A percentile compares a stretch with the other conserved stretches of the same genome.
phyloP scores from a whole-genome alignment of 2,888 invertebrate species.

The Cancer borealis region DNA sequence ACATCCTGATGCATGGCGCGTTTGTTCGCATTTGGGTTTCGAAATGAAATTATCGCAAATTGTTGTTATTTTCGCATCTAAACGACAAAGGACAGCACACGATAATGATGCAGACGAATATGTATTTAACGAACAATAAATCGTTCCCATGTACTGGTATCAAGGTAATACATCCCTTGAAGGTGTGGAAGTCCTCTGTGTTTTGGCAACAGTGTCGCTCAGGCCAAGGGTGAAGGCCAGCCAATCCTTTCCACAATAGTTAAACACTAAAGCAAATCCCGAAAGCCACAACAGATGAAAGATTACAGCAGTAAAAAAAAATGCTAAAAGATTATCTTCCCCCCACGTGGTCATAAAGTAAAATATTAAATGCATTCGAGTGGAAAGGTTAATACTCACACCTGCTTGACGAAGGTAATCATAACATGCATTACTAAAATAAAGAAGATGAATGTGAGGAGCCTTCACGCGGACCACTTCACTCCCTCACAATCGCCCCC shows the following conservation, averaged over 20 bases:
- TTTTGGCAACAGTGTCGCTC: background rate
- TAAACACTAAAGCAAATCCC: background rate
- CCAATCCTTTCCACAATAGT: background rate
- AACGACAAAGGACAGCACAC: background rate
- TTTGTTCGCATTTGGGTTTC: background rate
- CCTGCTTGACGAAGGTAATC: background rate
- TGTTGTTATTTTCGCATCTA: background rate
- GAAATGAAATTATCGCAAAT: constrained; percentile 9
- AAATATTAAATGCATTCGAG: background rate
- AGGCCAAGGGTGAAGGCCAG: background rate
- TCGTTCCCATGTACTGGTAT: background rate
- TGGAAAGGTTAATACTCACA: background rate
- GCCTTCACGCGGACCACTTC: background rate
- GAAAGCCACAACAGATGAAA: background rate
- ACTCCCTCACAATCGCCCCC: background rate
- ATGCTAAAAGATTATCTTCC: background rate
- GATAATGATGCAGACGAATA: background rate
- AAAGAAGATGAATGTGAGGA: background rate
- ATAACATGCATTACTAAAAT: constrained; percentile 4
- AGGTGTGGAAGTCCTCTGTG: background rate
- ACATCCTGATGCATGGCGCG: background rate
- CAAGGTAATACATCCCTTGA: background rate
- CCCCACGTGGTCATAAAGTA: background rate
- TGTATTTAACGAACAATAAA: background rate
- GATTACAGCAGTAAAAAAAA: background rate